Percentiles rank a stretch among this genome's conserved stretches.
phyloP scores from a whole-genome alignment of 2,888 invertebrate species.

The Pyrrhia umbra region DNA sequence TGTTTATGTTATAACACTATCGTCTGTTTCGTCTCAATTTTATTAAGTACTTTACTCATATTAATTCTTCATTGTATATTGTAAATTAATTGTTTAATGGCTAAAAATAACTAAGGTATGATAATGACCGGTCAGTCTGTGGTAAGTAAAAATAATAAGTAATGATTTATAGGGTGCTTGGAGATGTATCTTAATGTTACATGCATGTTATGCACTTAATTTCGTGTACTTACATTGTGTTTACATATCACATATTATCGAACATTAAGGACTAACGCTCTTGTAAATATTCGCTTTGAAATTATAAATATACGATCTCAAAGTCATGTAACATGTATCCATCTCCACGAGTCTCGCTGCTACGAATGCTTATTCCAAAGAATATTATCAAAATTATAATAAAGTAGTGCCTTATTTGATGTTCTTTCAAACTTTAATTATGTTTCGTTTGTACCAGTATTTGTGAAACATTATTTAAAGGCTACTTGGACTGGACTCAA shows the following conservation, averaged over 20 bases:
- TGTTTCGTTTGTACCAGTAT: slow-evolving; percentile 31
- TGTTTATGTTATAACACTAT: slow-evolving; percentile 45
- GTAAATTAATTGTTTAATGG: slow-evolving; percentile 69
- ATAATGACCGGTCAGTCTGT: slow-evolving; percentile 64
- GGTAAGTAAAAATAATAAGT: slow-evolving; percentile 67
- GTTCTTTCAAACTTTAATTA: slow-evolving; percentile 49
- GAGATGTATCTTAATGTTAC: slow-evolving; percentile 70
- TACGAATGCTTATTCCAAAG: slow-evolving; percentile 63
- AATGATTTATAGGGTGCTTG: slow-evolving; percentile 71
- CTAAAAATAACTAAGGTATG: slow-evolving; percentile 56
- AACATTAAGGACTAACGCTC: slow-evolving; percentile 65
- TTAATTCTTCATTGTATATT: slow-evolving; percentile 60
- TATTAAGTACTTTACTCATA: slow-evolving; percentile 41
- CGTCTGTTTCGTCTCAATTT: slow-evolving; percentile 40
- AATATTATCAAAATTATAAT: slow-evolving; percentile 51
- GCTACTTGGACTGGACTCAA: slow-evolving; percentile 28
- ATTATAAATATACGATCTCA: slow-evolving; percentile 65
- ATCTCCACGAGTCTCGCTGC: slow-evolving; percentile 71
- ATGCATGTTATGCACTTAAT: slow-evolving; percentile 69
- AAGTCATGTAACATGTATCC: slow-evolving; percentile 68
- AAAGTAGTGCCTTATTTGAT: slow-evolving; percentile 82
- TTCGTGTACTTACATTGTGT: slow-evolving; percentile 76
- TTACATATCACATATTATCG: slow-evolving; percentile 78
- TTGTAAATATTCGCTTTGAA: slow-evolving; percentile 75
- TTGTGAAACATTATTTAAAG: slow-evolving; percentile 36